Evolutionary conservation across 2,888 invertebrate genomes (phyloP), one percentile per base, ranked within the genome.

Genomic region (Agelastica alni): DNA sequence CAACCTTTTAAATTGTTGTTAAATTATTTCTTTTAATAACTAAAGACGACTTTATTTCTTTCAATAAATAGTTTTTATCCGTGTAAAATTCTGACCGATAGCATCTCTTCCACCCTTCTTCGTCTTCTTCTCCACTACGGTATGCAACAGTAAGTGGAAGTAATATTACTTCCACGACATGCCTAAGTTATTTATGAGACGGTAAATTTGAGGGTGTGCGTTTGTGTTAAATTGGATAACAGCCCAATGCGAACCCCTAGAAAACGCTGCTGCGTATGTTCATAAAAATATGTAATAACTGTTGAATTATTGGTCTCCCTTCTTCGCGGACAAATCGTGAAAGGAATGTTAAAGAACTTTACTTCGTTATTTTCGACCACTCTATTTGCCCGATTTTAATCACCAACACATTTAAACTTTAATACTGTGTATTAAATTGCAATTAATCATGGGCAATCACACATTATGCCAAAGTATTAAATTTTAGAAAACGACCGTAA

Each of bases 181-280:
- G 74, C 72, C 74, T 73, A 74, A 76, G 74, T 77, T 77, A 77
- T 77, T 75, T 77, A 76, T 73, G 73, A 70, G 71, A 74, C 72
- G 71, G 71, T 74, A 73, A 72, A 74, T 74, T 73, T 73, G 70
- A 54, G 75, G 75, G 75, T 72, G 75, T 64, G 70, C 71, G 71
- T 70, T 70, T 69, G 68, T 68, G 70, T 72, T 72, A 74, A 74
- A 74, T 75, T 75, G 72, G 74, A 74, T 72, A 71, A 71, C 67
- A 67, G 70, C 62, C 58, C 65, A 51, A 59, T 60, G 59, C 64
- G 56, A 51, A 59, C 61, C 62, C 61, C 58, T 57, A 49, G 60
- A 59, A 60, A 61, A 60, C 56, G 52, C 59, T 51, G 17, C 36
- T 39, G 61, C 63, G 62, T 64, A 62, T 65, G 66, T 64, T 64